Conservation (phyloP, 2,113 vertebrate species). For the Haplochromis burtoni region DNA sequence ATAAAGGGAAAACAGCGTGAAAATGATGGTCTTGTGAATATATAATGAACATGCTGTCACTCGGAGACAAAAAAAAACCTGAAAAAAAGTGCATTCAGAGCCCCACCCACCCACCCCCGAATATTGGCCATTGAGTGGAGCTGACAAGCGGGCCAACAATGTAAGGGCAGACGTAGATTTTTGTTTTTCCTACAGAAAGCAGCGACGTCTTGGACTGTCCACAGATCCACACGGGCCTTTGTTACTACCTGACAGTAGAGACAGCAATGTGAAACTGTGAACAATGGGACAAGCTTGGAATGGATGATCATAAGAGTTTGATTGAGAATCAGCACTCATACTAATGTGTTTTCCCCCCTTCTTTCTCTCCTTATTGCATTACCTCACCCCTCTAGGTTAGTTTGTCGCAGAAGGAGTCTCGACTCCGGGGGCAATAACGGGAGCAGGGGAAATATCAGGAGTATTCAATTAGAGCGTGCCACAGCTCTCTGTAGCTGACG, state of each 20-base stretch:
- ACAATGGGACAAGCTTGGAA: not conserved
- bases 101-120: not conserved
- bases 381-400: conserved; percentile 31
- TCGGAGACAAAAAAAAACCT: conserved; percentile 7
- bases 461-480: conserved; percentile 71
- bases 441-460: conserved; percentile 50
- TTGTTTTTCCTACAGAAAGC: not conserved
- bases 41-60: conserved; percentile 58
- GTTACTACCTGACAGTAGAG: conserved; percentile 1
- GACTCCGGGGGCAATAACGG: conserved; percentile 43
- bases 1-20: conserved; percentile 53
- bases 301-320: not conserved
- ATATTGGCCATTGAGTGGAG: conserved; percentile 26
- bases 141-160: conserved; percentile 28
- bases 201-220: not conserved
- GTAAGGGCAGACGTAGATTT: not conserved
- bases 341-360: not conserved
- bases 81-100: not conserved
- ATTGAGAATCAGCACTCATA: not conserved
- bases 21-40: conserved; percentile 54
- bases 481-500: conserved; percentile 64
- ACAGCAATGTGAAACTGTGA: not conserved
- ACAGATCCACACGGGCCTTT: conserved; percentile 15
- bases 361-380: conserved; percentile 31
- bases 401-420: conserved; percentile 29